These are phyloP conservation scores for Anagrus nilaparvatae DNA, from an alignment of 1,140 invertebrate species.

Conservation along the genomic window DNA sequence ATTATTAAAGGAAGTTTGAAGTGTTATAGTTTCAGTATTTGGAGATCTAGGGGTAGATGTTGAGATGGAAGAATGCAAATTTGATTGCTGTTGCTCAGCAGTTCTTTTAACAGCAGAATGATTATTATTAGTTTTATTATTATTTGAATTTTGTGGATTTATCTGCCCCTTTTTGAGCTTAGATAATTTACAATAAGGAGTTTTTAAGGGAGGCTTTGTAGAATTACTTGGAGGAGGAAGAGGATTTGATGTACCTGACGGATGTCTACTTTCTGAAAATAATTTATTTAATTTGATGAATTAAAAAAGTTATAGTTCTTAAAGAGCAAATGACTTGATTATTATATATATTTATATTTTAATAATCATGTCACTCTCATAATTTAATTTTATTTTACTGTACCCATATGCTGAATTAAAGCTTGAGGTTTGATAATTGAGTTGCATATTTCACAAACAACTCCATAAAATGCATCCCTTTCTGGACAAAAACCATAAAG, in stretches of 20 bases:
- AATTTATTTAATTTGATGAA: conserved; percentile 10
- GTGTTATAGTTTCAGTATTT: conserved; percentile 24
- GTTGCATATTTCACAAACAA: conserved; percentile 54
- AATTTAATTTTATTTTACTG: conserved; percentile 35
- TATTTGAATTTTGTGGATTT: no score
- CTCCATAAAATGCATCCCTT: conserved; percentile 50
- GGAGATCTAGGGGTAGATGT: conserved; percentile 32
- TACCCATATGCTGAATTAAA: conserved; percentile 46
- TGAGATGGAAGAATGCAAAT: conserved; percentile 21
- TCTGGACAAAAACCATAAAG: conserved; percentile 54
- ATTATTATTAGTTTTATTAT: conserved; percentile 19
- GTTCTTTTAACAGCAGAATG: conserved; percentile 32
- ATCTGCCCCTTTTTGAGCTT: conserved; percentile 37
- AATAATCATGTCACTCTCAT: conserved; percentile 30
- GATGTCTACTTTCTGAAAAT: conserved; percentile 34
- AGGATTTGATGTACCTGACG: conserved; percentile 31
- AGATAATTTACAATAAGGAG: conserved; percentile 37
- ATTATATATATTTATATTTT: conserved; percentile 24
- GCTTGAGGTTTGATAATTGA: conserved; percentile 54
- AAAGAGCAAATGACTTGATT: background rate
- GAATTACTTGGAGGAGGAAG: conserved; percentile 31
- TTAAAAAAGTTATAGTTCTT: background rate
- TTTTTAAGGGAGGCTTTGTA: conserved; percentile 32
- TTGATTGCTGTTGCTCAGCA: conserved; percentile 20
- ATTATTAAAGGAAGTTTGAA: conserved; percentile 26